phyloP scores from a whole-genome alignment of 2,797 vertebrate species.

The Ispidina lecontei region DNA sequence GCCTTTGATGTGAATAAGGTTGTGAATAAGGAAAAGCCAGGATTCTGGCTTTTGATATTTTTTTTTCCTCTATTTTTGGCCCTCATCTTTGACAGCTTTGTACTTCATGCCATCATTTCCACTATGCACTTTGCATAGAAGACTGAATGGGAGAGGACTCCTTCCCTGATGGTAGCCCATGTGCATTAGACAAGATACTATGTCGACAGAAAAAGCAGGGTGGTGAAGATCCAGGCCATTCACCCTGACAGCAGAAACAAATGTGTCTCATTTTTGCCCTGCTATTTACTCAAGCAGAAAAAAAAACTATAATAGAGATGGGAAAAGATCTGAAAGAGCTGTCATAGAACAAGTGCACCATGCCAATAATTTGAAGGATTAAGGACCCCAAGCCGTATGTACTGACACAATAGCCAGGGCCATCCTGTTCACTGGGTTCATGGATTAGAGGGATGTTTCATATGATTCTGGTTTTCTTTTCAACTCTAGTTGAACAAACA shows the following conservation, averaged over 20 bases:
- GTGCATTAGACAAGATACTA: not conserved
- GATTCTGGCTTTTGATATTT: not conserved
- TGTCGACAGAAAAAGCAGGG: not conserved
- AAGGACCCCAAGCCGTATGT: constrained; percentile 41
- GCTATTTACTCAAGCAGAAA: constrained; percentile 54
- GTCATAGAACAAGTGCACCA: constrained; percentile 54
- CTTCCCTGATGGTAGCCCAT: not conserved
- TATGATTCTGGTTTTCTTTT: constrained; percentile 68
- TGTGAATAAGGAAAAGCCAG: too few relatives aligned
- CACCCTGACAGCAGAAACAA: constrained; percentile 32
- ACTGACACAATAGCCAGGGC: constrained; percentile 52
- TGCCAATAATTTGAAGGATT: constrained; percentile 73
- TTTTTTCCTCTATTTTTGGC: not conserved
- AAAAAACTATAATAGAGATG: constrained; percentile 21
- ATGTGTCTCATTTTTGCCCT: constrained; percentile 33
- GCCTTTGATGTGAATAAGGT: not conserved
- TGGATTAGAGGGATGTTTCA: constrained; percentile 68
- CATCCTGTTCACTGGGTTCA: constrained; percentile 47
- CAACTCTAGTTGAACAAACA: constrained; percentile 60
- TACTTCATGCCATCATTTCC: not conserved
- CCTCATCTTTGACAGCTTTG: not conserved
- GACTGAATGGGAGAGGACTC: not conserved
- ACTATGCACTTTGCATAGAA: not conserved
- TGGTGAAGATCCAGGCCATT: not conserved
- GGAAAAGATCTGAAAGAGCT: constrained; percentile 62